Percentiles rank a stretch among this genome's conserved stretches.
Evolutionary conservation across 2,888 invertebrate genomes (phyloP).

Genomic region (Magallana nippona): DNA sequence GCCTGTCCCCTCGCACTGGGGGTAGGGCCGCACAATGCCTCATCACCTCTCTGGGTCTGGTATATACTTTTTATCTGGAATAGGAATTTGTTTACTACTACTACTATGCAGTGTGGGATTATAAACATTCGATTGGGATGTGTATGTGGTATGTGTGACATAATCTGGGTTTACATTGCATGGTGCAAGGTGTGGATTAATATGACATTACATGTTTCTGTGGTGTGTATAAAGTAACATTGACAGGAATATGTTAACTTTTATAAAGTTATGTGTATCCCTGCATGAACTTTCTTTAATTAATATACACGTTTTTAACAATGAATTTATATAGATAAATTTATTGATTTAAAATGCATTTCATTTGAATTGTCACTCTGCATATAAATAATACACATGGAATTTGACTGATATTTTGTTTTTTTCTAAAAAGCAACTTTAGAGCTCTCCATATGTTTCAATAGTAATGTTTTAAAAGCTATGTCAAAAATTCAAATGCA

Average conservation of each 20-base stretch:
- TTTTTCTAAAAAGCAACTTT: neutral
- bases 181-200: conserved; percentile 11
- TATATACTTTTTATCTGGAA: neutral
- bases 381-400: too few relatives aligned
- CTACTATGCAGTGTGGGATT: neutral
- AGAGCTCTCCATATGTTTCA: neutral
- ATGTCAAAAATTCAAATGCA: neutral
- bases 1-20: neutral
- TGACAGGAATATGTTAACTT: too few relatives aligned
- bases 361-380: too few relatives aligned
- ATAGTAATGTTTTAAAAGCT: neutral
- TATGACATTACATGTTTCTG: neutral
- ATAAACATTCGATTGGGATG: neutral
- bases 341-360: too few relatives aligned
- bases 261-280: too few relatives aligned
- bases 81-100: neutral
- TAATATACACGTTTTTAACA: too few relatives aligned
- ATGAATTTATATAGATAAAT: too few relatives aligned
- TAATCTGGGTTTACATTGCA: neutral
- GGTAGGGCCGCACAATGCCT: neutral
- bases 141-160: neutral
- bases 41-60: neutral
- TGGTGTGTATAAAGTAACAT: conserved; percentile 24
- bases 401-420: too few relatives aligned
- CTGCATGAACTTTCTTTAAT: too few relatives aligned